Conservation (phyloP, 1,140 invertebrate species). For the Drosophila rufa region DNA sequence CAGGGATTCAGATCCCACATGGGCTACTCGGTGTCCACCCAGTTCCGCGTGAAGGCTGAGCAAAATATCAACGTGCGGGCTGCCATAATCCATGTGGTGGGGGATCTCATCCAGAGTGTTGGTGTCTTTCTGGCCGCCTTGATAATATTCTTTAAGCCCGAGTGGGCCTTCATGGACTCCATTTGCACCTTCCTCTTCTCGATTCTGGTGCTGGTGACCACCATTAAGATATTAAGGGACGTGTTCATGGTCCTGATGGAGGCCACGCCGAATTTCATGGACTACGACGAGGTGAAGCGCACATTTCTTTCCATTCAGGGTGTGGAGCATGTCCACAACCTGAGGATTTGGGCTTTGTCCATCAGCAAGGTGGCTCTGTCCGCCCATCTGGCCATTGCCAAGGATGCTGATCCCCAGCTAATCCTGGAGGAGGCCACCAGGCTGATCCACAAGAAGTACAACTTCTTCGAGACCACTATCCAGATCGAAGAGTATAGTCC, state of each 20-base stretch:
- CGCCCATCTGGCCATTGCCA: constrained; percentile 95
- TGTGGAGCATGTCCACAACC: constrained; percentile 96
- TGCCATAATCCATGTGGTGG: constrained; percentile 95
- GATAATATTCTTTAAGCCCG: constrained; percentile 89
- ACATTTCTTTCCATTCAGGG: constrained; percentile 94
- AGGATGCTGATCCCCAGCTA: constrained; percentile 90
- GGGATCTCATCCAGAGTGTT: constrained; percentile 95
- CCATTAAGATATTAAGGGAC: constrained; percentile 91
- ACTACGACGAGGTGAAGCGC: constrained; percentile 81
- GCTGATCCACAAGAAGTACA: constrained; percentile 93
- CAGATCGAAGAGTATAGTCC: constrained; percentile 98
- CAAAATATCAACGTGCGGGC: constrained; percentile 94
- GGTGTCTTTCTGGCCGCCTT: constrained; percentile 93
- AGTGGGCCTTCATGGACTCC: constrained; percentile 92
- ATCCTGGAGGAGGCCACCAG: constrained; percentile 93
- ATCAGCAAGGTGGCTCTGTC: constrained; percentile 96
- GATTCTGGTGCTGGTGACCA: constrained; percentile 92
- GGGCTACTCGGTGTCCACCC: constrained; percentile 24
- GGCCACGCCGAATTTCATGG: constrained; percentile 90
- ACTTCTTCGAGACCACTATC: constrained; percentile 97
- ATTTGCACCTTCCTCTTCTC: constrained; percentile 96
- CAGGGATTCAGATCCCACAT: not conserved
- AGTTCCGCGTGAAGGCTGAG: not conserved
- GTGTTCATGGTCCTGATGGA: constrained; percentile 96
- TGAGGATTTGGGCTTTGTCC: constrained; percentile 98